A percentile compares a stretch with the other conserved stretches of the same genome.
Conservation (phyloP, 2,888 invertebrate species). For the Troilus luridus region DNA sequence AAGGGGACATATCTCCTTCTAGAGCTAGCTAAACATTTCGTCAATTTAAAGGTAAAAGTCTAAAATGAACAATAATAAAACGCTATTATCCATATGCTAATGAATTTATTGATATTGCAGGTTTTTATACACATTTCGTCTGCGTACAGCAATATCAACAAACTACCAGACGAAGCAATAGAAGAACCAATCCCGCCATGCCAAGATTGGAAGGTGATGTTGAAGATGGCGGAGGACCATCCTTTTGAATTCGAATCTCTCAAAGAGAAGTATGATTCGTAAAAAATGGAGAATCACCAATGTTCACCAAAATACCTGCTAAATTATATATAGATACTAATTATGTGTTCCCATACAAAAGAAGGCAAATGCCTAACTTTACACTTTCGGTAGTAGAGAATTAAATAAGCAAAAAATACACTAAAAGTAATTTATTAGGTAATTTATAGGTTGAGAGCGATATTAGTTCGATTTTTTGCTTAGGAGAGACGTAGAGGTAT, state of each 20-base stretch:
- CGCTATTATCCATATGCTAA: background rate
- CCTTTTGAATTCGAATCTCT: background rate
- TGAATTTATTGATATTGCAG: background rate
- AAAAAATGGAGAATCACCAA: background rate
- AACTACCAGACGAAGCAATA: background rate
- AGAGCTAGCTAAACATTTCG: background rate
- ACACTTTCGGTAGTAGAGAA: no score
- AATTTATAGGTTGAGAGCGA: no score
- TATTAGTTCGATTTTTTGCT: no score
- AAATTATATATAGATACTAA: no score
- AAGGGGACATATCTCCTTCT: background rate
- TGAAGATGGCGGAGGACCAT: background rate
- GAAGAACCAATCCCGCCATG: constrained; percentile 38
- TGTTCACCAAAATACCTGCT: no score
- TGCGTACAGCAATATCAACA: constrained; percentile 53
- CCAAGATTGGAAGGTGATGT: constrained; percentile 47
- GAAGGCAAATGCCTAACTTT: no score
- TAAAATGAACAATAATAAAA: background rate
- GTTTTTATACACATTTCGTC: constrained; percentile 56
- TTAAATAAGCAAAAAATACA: no score
- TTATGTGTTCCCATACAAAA: no score
- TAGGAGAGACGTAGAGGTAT: no score
- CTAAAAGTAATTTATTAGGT: no score
- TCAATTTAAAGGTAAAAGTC: background rate
- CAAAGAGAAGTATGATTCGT: background rate